Evolutionary conservation across 2,888 invertebrate species (phyloP), one percentile per base, ranked within the genome.

Genomic region (Zaprionus obscuricornis): DNA sequence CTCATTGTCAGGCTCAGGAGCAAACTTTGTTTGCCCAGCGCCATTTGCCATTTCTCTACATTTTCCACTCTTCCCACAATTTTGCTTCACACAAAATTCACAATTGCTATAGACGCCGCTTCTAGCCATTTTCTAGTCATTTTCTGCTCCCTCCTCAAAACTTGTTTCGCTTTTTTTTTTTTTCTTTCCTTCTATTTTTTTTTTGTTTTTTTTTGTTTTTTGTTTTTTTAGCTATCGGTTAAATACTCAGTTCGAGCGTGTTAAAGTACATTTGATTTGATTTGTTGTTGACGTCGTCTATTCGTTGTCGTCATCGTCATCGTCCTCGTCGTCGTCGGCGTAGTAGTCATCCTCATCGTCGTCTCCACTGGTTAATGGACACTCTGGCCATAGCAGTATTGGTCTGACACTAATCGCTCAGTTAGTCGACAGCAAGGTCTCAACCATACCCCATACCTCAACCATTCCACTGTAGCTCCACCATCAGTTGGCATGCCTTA

Each of bases 261-360:
- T 79, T 79, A 79, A 79, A 79, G 78, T 79, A 83, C 83, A 76
- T 79, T 78, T 84, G 75, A 84, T 84, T 81, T 81, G 83, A 81
- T 76, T 79, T 83, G 83, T 76, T 83, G 71, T 79, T 71, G 70
- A 75, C 58, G 70, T 63, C 65, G 59, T 59, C 37, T 54, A 50
- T 57, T 55, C 40, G 36, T 37, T 47, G 29, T 3, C 33, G 13
- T 55, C 40, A 33, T 37, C 45, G 29, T 3, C 33, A 10, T n/a
- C n/a, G n/a, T n/a, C n/a, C n/a, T n/a, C n/a, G n/a, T n/a, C n/a
- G n/a, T n/a, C n/a, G n/a, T n/a, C n/a, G n/a, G n/a, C n/a, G n/a
- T n/a, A n/a, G n/a, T n/a, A n/a, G n/a, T n/a, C n/a, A n/a, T n/a
- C n/a, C 13, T 10, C 20, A 11, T 6, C 27, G n/a, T n/a, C n/a